Base-by-base conservation (phyloP, 2,113 vertebrate species). In the Onychostoma macrolepis region DNA sequence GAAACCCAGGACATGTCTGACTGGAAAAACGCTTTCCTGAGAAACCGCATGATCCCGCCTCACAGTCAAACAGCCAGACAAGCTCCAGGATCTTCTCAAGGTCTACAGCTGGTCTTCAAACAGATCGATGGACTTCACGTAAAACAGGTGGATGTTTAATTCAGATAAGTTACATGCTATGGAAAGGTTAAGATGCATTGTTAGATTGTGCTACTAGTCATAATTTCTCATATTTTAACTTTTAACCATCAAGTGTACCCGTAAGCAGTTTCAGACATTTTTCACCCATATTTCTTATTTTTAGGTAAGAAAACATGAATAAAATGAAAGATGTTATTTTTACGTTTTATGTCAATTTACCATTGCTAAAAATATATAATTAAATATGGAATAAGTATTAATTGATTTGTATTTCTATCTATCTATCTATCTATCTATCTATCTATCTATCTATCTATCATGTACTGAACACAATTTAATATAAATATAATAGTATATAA, bases 101-200 rank as follows among this genome's bases (percentile, higher is more conserved):
- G 96, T 0, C 96, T 97, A 78, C 95, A 96, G 90, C 96, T 97
- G 1, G 38, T 89, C 84, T 91, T 98, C 43, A 94, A 89, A 91
- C 63, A 90, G 19, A 69, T 98, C 1, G 93, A 96, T 0, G 96
- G 96, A 13, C 87, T 93, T 0, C 91, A 92, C 1, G 13, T 93
- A 2, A 90, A 89, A 67, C 96, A 96, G 97, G 97, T 99, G 90
- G 0, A 9, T 26, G 30, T 10, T 56, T 72, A 8, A 56, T 26
- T 21, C n/a, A 56, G 11, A 58, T n/a, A n/a, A n/a, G n/a, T n/a
- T 33, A n/a, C 50, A 11, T 50, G 7, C 3, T 53, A 17, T 24
- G 69, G 10, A 38, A 38, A 72, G 11, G 4, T 38, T 24, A 5
- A 24, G 2, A 72, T 24, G 67, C 21, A 38, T 38, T 24, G 33